Percentiles rank a stretch among this genome's conserved stretches.
Evolutionary conservation across 1,140 invertebrate genomes (phyloP).

Genomic region (Onthophagus taurus): DNA sequence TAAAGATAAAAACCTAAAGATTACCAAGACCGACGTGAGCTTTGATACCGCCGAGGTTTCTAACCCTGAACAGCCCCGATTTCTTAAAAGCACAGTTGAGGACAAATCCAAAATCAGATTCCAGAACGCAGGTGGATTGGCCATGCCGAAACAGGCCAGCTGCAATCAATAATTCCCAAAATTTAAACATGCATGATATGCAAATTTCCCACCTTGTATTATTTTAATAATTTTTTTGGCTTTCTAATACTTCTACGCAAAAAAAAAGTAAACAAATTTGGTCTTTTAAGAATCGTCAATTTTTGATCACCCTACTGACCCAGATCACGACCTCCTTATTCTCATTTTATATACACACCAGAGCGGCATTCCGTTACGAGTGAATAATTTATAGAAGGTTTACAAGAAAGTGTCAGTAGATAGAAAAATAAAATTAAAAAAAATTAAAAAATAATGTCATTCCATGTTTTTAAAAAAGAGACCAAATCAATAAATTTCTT

Average conservation of each 20-base stretch:
- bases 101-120: conserved; percentile 78
- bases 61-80: conserved; percentile 74
- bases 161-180: conserved; percentile 32
- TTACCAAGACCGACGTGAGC: conserved; percentile 78
- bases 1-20: conserved; percentile 22
- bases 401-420: too few species aligned
- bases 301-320: conserved; percentile 7
- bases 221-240: too few species aligned
- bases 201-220: too few species aligned
- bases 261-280: not conserved
- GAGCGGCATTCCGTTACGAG: too few species aligned
- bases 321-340: too few species aligned
- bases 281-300: not conserved
- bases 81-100: conserved; percentile 87
- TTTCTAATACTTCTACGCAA: conserved; percentile 2
- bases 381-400: too few species aligned
- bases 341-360: too few species aligned
- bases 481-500: too few species aligned
- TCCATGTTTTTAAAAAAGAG: too few species aligned
- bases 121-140: conserved; percentile 67
- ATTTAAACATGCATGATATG: too few species aligned
- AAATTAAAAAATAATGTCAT: too few species aligned
- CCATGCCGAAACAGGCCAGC: conserved; percentile 38
- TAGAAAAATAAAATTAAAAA: too few species aligned
- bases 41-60: conserved; percentile 81